Percentiles rank a stretch among this genome's conserved stretches.
phyloP scores from a whole-genome alignment of 2,888 invertebrate species.

The Anthrax anthrax region DNA sequence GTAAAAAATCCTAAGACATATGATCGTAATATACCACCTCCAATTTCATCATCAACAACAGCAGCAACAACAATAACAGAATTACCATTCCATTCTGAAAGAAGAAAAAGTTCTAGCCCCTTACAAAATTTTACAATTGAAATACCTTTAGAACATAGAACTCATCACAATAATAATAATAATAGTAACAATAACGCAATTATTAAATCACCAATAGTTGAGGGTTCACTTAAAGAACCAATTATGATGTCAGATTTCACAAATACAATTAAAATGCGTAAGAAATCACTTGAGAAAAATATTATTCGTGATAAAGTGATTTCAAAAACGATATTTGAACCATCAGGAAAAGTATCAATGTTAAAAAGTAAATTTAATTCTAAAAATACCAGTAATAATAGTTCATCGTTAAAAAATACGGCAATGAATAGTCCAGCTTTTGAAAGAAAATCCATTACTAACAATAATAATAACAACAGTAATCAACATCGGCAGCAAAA shows the following conservation, averaged over 20 bases:
- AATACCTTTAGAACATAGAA: constrained; percentile 5
- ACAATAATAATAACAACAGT: not conserved
- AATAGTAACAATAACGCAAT: not conserved
- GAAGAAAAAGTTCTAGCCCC: not conserved
- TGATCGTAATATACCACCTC: not conserved
- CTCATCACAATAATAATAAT: not conserved
- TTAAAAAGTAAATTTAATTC: constrained; percentile 26
- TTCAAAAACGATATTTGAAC: constrained; percentile 21
- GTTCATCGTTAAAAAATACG: constrained; percentile 12
- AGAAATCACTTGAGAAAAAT: constrained; percentile 31
- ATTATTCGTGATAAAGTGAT: constrained; percentile 24
- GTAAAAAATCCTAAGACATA: not conserved
- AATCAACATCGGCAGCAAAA: not conserved
- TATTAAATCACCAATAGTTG: not conserved
- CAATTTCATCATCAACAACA: not conserved
- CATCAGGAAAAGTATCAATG: constrained; percentile 28
- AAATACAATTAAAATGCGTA: constrained; percentile 33
- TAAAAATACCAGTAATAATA: not conserved
- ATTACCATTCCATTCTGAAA: too few relatives aligned
- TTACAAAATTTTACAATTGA: constrained; percentile 7
- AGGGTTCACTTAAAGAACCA: constrained; percentile 15
- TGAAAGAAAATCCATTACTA: not conserved
- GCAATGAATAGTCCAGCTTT: constrained; percentile 13
- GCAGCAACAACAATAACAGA: not conserved
- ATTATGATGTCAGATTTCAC: constrained; percentile 34